These are phyloP conservation scores for Gavia stellata DNA, from an alignment of 2,113 vertebrate species.

Conservation along the genomic window DNA sequence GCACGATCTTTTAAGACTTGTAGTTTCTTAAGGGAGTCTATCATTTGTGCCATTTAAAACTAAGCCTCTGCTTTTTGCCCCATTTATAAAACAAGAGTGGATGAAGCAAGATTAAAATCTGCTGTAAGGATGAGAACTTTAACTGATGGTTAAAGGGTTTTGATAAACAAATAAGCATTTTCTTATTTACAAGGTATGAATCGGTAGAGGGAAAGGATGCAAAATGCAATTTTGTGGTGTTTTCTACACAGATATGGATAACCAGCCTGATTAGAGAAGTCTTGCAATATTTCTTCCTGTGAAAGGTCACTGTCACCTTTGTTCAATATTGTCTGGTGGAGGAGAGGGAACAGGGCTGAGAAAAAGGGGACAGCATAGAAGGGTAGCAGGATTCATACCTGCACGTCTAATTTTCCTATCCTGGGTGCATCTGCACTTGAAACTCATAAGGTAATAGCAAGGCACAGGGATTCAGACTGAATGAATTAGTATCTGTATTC, in stretches of 20 bases:
- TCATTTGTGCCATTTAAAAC: background rate
- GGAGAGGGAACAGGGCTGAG: background rate
- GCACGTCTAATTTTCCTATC: no score
- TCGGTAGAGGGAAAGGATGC: background rate
- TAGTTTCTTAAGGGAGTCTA: background rate
- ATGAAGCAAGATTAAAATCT: background rate
- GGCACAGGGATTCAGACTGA: background rate
- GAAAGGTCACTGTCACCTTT: background rate
- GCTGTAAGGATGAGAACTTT: background rate
- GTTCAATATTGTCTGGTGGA: background rate
- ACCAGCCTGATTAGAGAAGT: background rate
- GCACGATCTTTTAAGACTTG: background rate
- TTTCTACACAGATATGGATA: background rate
- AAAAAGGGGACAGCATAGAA: background rate
- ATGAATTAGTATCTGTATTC: background rate
- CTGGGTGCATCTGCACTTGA: background rate
- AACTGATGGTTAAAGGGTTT: background rate
- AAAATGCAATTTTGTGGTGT: background rate
- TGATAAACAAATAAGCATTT: background rate
- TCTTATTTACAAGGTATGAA: background rate
- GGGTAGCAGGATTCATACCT: no score
- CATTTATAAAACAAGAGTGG: background rate
- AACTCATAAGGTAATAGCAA: background rate
- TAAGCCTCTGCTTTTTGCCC: background rate
- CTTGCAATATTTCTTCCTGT: background rate